Percentiles rank a stretch among this genome's conserved stretches.
phyloP scores from a whole-genome alignment of 1,140 invertebrate genomes.

The Diorhabda carinulata region DNA sequence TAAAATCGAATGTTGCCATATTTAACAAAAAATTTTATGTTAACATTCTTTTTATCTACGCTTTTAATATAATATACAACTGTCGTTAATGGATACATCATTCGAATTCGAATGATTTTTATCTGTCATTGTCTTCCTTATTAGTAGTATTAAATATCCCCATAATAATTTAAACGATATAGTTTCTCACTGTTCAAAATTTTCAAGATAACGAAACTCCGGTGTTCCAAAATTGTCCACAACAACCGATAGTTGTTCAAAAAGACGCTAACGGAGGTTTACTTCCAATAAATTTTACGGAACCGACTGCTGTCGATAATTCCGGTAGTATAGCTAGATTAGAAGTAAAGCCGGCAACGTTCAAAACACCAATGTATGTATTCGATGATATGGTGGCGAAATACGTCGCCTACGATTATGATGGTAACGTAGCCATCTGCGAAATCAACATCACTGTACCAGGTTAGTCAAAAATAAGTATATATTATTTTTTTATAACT shows the following conservation, averaged over 20 bases:
- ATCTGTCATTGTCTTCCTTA: too few species aligned
- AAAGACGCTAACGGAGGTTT: constrained; percentile 82
- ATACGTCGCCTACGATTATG: constrained; percentile 94
- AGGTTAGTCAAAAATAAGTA: constrained; percentile 45
- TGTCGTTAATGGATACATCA: too few species aligned
- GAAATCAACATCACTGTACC: constrained; percentile 93
- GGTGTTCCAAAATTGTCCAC: constrained; percentile 92
- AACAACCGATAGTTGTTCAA: constrained; percentile 84
- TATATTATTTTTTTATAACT: neutral
- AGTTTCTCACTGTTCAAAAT: neutral
- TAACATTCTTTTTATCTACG: too few species aligned
- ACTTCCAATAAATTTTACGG: constrained; percentile 85
- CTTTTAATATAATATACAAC: too few species aligned
- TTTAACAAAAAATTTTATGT: too few species aligned
- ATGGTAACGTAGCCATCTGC: constrained; percentile 95
- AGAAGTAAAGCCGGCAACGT: constrained; percentile 87
- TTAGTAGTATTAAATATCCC: too few species aligned
- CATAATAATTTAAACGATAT: too few species aligned
- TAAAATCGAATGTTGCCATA: too few species aligned
- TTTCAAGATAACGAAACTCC: constrained; percentile 85
- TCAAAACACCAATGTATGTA: constrained; percentile 82
- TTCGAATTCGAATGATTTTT: too few species aligned
- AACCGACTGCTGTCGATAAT: constrained; percentile 89
- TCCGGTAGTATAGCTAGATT: constrained; percentile 88
- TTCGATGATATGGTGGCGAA: constrained; percentile 91